Percentiles rank a stretch among this genome's conserved stretches.
phyloP scores from a whole-genome alignment of 2,888 invertebrate genomes.

The Cephus rjabovi region DNA sequence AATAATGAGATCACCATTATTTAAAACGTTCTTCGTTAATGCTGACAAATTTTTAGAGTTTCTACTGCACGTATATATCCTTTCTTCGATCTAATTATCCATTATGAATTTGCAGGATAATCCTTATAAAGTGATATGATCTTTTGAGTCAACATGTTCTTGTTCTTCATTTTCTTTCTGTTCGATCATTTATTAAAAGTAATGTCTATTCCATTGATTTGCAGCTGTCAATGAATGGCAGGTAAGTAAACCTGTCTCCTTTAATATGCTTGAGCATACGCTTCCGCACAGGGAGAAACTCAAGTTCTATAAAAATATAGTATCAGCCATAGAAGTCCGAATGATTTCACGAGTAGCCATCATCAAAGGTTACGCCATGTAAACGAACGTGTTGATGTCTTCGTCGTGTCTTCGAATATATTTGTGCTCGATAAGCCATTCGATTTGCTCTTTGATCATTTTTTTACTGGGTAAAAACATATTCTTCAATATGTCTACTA shows the following conservation, averaged over 20 bases:
- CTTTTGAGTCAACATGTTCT: conserved; percentile 15
- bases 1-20: neutral
- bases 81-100: neutral
- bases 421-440: conserved; percentile 99
- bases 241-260: conserved; percentile 3
- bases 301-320: conserved; percentile 58
- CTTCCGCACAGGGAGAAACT: conserved; percentile 27
- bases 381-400: conserved; percentile 97
- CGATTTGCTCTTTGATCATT: conserved; percentile 99
- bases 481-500: conserved; percentile 97
- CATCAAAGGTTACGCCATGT: conserved; percentile 82
- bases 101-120: conserved; percentile 11
- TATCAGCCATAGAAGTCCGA: conserved; percentile 44
- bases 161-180: neutral
- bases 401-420: conserved; percentile 97
- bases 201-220: neutral
- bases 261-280: conserved; percentile 33
- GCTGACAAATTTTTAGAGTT: neutral
- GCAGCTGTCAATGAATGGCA: neutral
- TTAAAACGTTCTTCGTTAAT: neutral
- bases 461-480: conserved; percentile 99
- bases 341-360: conserved; percentile 30
- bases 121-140: conserved; percentile 28
- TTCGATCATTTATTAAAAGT: neutral
- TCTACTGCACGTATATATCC: neutral